A percentile compares a stretch with the other conserved stretches of the same genome.
Conservation (phyloP, 2,113 vertebrate genomes). For the Alligator sinensis region DNA sequence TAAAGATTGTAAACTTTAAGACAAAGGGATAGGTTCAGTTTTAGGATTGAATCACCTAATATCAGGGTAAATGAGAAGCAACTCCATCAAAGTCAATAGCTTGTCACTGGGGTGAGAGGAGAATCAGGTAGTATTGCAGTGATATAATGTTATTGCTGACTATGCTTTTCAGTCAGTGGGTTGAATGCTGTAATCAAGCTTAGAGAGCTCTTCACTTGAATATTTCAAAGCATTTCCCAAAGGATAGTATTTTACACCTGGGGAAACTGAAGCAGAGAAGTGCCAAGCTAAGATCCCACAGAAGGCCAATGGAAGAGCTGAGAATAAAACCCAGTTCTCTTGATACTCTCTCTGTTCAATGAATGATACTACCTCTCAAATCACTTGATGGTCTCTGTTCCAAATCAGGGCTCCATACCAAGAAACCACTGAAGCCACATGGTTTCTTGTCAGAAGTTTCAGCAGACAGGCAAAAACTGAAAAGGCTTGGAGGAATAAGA, state of each 20-base stretch:
- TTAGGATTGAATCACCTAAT: not conserved
- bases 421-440: not conserved
- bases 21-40: not conserved
- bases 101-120: not conserved
- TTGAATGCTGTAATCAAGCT: not conserved
- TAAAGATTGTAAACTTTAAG: not conserved
- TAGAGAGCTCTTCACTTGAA: not conserved
- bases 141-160: not conserved
- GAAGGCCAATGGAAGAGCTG: not conserved
- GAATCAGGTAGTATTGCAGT: not conserved
- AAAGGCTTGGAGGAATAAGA: not conserved
- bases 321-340: not conserved
- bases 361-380: not conserved
- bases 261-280: not conserved
- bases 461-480: not conserved
- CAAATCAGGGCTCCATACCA: not conserved
- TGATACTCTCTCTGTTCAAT: not conserved
- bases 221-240: not conserved
- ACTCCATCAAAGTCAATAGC: not conserved
- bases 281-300: accelerated
- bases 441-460: not conserved
- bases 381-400: not conserved
- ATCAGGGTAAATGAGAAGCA: not conserved
- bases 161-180: not conserved
- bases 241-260: not conserved